Percentiles rank a stretch among this genome's conserved stretches.
Conservation (phyloP, 2,797 vertebrate species). For the Masticophis lateralis region DNA sequence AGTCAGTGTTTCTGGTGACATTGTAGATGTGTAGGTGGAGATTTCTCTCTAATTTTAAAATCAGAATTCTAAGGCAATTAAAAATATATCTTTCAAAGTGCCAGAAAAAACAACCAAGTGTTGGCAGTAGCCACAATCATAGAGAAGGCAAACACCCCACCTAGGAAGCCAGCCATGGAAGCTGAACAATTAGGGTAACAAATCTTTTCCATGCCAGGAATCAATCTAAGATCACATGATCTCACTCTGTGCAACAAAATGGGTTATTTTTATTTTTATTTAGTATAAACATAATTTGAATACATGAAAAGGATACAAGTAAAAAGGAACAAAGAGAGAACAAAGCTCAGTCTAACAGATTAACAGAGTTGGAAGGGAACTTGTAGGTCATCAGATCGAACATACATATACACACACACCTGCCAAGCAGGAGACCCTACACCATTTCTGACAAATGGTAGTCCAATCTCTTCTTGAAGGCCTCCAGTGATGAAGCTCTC, state of each 20-base stretch:
- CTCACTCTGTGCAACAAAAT: neutral
- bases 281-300: too few relatives aligned
- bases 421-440: too few relatives aligned
- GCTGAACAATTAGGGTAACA: neutral
- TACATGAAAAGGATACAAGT: too few relatives aligned
- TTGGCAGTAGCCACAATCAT: neutral
- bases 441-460: too few relatives aligned
- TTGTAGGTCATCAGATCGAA: too few relatives aligned
- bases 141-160: neutral
- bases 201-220: neutral
- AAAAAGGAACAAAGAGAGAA: neutral
- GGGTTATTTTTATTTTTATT: too few relatives aligned
- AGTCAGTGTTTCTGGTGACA: neutral
- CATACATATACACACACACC: too few relatives aligned
- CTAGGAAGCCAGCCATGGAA: neutral
- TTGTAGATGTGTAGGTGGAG: neutral
- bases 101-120: fast-evolving
- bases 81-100: neutral
- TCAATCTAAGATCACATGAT: neutral
- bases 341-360: too few relatives aligned
- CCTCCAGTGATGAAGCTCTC: too few relatives aligned
- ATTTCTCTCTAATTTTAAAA: neutral
- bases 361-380: too few relatives aligned
- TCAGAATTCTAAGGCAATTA: neutral
- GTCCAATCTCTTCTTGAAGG: too few relatives aligned